Evolutionary conservation across 2,113 vertebrate genomes (phyloP).

Genomic region (Psittacara wagleri): DNA sequence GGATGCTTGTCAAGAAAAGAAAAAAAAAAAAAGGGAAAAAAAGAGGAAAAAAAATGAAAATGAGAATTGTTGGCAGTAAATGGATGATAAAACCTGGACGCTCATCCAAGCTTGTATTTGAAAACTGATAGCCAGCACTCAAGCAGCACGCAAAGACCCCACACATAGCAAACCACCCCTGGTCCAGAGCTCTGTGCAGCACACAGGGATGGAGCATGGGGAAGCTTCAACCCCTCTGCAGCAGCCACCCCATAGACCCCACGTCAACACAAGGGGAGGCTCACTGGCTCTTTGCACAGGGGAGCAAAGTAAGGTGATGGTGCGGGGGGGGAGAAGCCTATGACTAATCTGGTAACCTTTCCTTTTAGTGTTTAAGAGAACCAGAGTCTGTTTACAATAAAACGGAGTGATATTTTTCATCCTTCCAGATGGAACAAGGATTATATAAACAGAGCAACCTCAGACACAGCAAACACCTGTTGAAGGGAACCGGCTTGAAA

Average conservation of each 20-base stretch:
- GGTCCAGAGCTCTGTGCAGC: neutral
- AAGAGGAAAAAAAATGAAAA: neutral
- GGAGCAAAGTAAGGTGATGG: slow-evolving; percentile 38
- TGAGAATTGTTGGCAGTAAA: slow-evolving; percentile 62
- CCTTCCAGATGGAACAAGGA: slow-evolving; percentile 86
- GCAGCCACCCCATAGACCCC: neutral
- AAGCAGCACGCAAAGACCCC: slow-evolving; percentile 49
- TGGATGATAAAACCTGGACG: slow-evolving; percentile 60
- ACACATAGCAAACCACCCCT: neutral
- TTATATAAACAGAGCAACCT: slow-evolving; percentile 85
- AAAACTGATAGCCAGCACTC: slow-evolving; percentile 48
- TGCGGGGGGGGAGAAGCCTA: neutral
- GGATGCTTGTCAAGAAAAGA: slow-evolving; percentile 5
- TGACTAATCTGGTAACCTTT: slow-evolving; percentile 85
- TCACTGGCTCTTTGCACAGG: neutral
- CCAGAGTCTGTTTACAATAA: slow-evolving; percentile 81
- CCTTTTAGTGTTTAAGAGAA: slow-evolving; percentile 76
- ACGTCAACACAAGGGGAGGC: neutral
- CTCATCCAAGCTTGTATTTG: slow-evolving; percentile 59
- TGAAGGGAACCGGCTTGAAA: slow-evolving; percentile 51
- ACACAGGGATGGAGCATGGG: rapidly evolving
- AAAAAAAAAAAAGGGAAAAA: rapidly evolving
- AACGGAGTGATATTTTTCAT: slow-evolving; percentile 77
- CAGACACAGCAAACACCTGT: slow-evolving; percentile 90
- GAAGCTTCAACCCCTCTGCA: neutral